phyloP scores from a whole-genome alignment of 2,888 invertebrate species.

The Chirona hameri region DNA sequence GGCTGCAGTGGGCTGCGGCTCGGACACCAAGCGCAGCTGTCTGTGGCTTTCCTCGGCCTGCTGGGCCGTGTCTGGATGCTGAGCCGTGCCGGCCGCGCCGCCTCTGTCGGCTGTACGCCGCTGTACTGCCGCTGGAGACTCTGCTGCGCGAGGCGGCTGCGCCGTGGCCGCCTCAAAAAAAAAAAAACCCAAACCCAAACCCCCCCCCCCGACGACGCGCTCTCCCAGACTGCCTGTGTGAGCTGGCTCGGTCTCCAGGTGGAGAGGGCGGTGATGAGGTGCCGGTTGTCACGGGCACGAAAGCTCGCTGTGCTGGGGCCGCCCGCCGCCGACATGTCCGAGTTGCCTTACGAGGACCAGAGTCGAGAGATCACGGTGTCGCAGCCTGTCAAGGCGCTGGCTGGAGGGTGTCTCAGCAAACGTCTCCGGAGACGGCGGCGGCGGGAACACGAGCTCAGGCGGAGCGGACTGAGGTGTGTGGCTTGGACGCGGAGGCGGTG shows the following conservation, averaged over 20 bases:
- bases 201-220: too few species aligned
- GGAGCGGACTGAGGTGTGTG: not conserved
- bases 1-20: constrained; percentile 27
- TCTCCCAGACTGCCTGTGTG: not conserved
- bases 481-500: not conserved
- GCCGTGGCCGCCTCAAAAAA: not conserved
- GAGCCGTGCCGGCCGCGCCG: not conserved
- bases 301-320: too few species aligned
- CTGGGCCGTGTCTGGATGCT: not conserved
- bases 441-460: not conserved
- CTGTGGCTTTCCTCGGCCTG: not conserved
- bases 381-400: not conserved
- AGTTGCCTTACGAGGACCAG: not conserved
- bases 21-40: constrained; percentile 45
- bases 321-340: not conserved
- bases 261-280: not conserved
- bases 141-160: not conserved
- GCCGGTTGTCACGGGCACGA: not conserved
- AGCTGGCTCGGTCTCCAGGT: not conserved
- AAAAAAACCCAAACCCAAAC: too few species aligned
- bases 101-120: not conserved
- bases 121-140: not conserved
- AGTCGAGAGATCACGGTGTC: not conserved
- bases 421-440: not conserved
- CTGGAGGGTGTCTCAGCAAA: not conserved